These are phyloP conservation scores for Lutjanus erythropterus DNA, from an alignment of 2,113 vertebrate species.

Conservation along the genomic window DNA sequence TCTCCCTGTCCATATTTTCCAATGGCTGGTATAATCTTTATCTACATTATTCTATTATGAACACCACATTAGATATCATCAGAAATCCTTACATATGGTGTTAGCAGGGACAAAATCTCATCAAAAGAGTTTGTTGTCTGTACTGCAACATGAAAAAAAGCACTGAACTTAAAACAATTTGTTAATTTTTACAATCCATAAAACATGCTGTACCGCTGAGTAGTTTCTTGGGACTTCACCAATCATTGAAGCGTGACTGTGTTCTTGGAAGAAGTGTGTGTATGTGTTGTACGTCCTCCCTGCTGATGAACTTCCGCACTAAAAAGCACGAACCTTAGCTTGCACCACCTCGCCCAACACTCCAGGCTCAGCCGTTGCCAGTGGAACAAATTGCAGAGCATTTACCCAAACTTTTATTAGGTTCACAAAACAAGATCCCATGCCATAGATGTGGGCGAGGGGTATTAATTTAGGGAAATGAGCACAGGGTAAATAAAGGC, in stretches of 20 bases:
- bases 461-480: slow-evolving; percentile 82
- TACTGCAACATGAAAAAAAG: neutral
- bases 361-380: slow-evolving; percentile 48
- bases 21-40: too few species aligned
- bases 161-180: neutral
- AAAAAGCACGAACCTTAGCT: slow-evolving; percentile 19
- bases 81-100: neutral
- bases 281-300: slow-evolving; percentile 26
- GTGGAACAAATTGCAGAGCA: slow-evolving; percentile 75
- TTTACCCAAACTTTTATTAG: slow-evolving; percentile 81
- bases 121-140: neutral
- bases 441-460: slow-evolving; percentile 78
- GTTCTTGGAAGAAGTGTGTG: slow-evolving; percentile 25
- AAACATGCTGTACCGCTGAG: neutral
- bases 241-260: slow-evolving; percentile 18
- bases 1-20: too few species aligned
- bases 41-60: too few species aligned
- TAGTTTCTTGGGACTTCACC: neutral
- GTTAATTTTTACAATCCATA: neutral
- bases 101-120: neutral
- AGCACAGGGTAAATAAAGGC: slow-evolving; percentile 81
- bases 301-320: slow-evolving; percentile 33
- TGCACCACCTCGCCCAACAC: slow-evolving; percentile 46
- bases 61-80: neutral
- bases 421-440: slow-evolving; percentile 73